phyloP scores from a whole-genome alignment of 2,113 vertebrate genomes.

The Charadrius vociferus region DNA sequence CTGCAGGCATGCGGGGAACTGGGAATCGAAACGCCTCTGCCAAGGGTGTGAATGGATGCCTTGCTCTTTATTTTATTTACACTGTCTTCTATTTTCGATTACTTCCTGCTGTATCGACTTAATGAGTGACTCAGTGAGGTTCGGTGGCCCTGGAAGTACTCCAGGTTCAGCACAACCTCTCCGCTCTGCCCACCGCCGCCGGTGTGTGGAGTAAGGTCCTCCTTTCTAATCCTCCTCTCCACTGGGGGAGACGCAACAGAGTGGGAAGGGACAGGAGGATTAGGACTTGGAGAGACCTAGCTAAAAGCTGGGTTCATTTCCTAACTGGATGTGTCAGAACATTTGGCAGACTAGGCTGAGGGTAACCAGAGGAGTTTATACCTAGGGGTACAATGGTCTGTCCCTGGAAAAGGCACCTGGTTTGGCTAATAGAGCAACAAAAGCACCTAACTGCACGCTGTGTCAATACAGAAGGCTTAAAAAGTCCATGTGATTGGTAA shows the following conservation, averaged over 20 bases:
- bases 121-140: not conserved
- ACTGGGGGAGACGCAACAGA: fast-evolving
- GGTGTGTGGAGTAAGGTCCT: fast-evolving
- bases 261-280: not conserved
- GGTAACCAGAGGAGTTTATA: not conserved
- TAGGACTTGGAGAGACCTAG: not conserved
- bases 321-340: not conserved
- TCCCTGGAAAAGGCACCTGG: not conserved
- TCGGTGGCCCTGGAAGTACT: conserved; percentile 6
- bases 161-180: conserved; percentile 12
- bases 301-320: not conserved
- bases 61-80: not conserved
- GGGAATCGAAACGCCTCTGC: not conserved
- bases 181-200: not conserved
- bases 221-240: not conserved
- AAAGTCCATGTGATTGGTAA: not conserved
- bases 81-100: not conserved
- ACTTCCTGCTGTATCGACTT: not conserved
- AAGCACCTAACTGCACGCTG: not conserved
- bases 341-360: fast-evolving
- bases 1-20: fast-evolving
- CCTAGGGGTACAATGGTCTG: not conserved
- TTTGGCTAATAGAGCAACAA: not conserved
- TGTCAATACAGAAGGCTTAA: not conserved
- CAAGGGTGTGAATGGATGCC: conserved; percentile 25